Conservation (phyloP, 2,797 vertebrate genomes). For the Onychomys arenicola region DNA sequence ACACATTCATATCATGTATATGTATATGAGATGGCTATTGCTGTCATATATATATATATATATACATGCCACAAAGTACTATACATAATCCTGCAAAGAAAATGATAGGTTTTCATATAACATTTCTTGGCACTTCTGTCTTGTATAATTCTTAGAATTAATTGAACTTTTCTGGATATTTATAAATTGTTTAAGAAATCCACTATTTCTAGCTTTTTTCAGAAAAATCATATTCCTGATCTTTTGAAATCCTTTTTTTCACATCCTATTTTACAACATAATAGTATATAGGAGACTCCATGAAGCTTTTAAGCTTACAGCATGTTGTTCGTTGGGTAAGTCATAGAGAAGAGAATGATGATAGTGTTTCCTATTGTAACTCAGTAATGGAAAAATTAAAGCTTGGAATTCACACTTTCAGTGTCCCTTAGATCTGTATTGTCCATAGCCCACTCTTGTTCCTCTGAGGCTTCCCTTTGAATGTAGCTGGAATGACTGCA, state of each 20-base stretch:
- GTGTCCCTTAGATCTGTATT: neutral
- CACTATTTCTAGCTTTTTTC: neutral
- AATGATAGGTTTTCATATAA: neutral
- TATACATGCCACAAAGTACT: neutral
- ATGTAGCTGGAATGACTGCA: neutral
- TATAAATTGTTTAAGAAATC: neutral
- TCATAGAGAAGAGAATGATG: neutral
- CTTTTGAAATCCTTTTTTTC: neutral
- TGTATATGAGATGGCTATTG: no score
- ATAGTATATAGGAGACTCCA: neutral
- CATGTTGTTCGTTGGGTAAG: neutral
- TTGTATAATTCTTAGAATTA: neutral
- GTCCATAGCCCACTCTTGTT: neutral
- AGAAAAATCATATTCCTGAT: neutral
- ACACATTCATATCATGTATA: neutral
- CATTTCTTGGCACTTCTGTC: neutral
- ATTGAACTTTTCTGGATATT: neutral
- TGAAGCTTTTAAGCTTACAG: neutral
- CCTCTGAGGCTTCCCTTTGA: neutral
- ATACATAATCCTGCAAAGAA: neutral
- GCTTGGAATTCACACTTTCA: neutral
- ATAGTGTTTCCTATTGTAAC: neutral
- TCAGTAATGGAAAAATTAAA: conserved; percentile 4
- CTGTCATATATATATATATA: no score
- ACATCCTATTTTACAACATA: neutral